phyloP scores from a whole-genome alignment of 1,140 invertebrate species.

The Lethocerus indicus region DNA sequence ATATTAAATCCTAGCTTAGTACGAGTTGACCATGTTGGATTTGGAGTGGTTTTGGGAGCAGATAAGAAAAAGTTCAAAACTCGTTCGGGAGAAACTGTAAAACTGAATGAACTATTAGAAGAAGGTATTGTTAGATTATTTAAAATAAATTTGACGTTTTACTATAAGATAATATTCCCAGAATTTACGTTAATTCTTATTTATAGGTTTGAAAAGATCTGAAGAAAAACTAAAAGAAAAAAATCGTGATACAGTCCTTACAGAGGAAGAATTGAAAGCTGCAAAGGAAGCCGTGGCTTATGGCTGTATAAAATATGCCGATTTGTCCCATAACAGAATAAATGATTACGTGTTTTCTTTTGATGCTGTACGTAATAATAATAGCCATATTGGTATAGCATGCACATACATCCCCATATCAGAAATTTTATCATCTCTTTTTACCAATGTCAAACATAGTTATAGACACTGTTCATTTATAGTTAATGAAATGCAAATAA shows the following conservation, averaged over 20 bases:
- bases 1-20: slow-evolving; percentile 43
- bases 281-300: slow-evolving; percentile 89
- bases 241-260: slow-evolving; percentile 72
- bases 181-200: too few species aligned
- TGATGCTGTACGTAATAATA: slow-evolving; percentile 62
- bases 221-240: slow-evolving; percentile 81
- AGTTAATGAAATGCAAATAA: too few species aligned
- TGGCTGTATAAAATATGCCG: slow-evolving; percentile 98
- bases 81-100: slow-evolving; percentile 88
- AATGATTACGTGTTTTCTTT: slow-evolving; percentile 98
- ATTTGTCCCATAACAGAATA: slow-evolving; percentile 82
- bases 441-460: too few species aligned
- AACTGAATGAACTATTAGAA: slow-evolving; percentile 77
- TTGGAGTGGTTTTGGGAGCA: slow-evolving; percentile 95
- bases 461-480: too few species aligned
- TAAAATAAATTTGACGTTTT: not conserved
- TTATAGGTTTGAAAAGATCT: slow-evolving; percentile 54
- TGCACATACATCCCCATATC: too few species aligned
- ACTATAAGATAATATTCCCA: not conserved
- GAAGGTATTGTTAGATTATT: slow-evolving; percentile 43
- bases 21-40: slow-evolving; percentile 78
- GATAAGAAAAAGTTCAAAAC: slow-evolving; percentile 99
- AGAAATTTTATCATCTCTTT: too few species aligned
- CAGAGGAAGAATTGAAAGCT: slow-evolving; percentile 58
- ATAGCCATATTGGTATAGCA: too few species aligned